Conservation (phyloP, 2,888 invertebrate species). For the Meghimatium bilineatum region DNA sequence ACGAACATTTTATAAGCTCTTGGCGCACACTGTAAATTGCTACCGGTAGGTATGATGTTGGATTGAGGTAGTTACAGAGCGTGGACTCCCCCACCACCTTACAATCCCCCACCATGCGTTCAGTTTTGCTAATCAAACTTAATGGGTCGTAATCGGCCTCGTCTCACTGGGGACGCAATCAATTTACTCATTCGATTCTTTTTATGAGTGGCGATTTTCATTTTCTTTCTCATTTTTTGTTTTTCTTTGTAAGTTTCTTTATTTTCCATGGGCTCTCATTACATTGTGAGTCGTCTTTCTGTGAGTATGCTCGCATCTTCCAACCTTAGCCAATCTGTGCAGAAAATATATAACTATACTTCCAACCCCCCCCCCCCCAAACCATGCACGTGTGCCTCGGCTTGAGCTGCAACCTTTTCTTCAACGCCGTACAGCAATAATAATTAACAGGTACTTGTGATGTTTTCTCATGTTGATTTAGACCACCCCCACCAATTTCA, state of each 20-base stretch:
- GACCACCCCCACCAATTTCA: neutral
- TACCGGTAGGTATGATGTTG: neutral
- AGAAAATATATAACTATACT: no score
- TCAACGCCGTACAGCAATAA: neutral
- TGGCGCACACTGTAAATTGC: neutral
- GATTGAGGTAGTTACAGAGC: neutral
- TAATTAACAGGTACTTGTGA: neutral
- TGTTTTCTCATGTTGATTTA: neutral
- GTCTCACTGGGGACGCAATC: slow-evolving; percentile 30
- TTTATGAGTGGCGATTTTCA: slow-evolving; percentile 17
- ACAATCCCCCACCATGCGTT: neutral
- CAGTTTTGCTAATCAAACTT: slow-evolving; percentile 29
- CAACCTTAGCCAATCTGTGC: neutral
- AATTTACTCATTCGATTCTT: slow-evolving; percentile 32
- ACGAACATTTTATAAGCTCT: neutral
- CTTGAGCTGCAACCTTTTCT: neutral
- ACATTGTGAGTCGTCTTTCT: slow-evolving; percentile 16
- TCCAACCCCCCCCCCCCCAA: neutral
- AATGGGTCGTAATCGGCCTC: slow-evolving; percentile 32
- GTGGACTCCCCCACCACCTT: no score
- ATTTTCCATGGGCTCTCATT: slow-evolving; percentile 27
- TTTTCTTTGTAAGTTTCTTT: slow-evolving; percentile 26
- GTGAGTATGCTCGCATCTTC: neutral
- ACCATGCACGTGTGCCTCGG: no score
- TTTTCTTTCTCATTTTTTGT: slow-evolving; percentile 2